Conservation (phyloP, 2,888 invertebrate species). For the Drosophila vallismaia region DNA sequence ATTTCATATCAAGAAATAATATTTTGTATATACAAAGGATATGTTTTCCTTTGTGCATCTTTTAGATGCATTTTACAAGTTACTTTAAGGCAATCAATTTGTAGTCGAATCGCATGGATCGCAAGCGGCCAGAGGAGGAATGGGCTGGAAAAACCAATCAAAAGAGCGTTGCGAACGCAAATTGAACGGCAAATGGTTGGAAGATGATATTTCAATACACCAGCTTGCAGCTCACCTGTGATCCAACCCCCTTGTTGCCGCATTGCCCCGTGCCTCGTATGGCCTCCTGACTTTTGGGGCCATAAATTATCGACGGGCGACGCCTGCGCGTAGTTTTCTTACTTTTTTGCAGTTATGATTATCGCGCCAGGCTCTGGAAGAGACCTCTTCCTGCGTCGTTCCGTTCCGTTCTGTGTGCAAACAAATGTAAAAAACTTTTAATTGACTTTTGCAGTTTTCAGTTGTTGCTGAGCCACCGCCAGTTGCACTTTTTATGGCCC, state of each 20-base stretch:
- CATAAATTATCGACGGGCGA: slow-evolving; percentile 75
- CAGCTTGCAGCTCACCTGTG: slow-evolving; percentile 36
- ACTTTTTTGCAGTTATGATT: slow-evolving; percentile 78
- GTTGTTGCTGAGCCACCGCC: slow-evolving; percentile 52
- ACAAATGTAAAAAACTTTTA: slow-evolving; percentile 81
- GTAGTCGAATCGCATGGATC: slow-evolving; percentile 47
- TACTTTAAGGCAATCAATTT: slow-evolving; percentile 81
- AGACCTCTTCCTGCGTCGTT: slow-evolving; percentile 4
- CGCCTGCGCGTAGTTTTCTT: slow-evolving; percentile 76
- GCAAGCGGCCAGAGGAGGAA: slow-evolving; percentile 13
- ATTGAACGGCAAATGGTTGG: slow-evolving; percentile 77
- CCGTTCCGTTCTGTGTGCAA: slow-evolving; percentile 66
- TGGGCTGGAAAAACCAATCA: slow-evolving; percentile 69
- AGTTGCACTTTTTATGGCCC: slow-evolving; percentile 79
- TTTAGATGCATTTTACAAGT: slow-evolving; percentile 75
- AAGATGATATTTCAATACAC: slow-evolving; percentile 78
- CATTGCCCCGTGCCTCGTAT: not conserved
- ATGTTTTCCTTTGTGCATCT: slow-evolving; percentile 15
- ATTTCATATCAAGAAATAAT: no score
- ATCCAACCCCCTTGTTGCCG: slow-evolving; percentile 2
- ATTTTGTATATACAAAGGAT: not conserved
- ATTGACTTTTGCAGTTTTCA: slow-evolving; percentile 73
- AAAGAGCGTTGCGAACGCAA: slow-evolving; percentile 78
- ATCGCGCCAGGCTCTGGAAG: slow-evolving; percentile 64
- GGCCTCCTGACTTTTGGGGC: slow-evolving; percentile 36